A percentile compares a stretch with the other conserved stretches of the same genome.
Evolutionary conservation across 2,888 invertebrate genomes (phyloP).

Genomic region (Timandra comae): DNA sequence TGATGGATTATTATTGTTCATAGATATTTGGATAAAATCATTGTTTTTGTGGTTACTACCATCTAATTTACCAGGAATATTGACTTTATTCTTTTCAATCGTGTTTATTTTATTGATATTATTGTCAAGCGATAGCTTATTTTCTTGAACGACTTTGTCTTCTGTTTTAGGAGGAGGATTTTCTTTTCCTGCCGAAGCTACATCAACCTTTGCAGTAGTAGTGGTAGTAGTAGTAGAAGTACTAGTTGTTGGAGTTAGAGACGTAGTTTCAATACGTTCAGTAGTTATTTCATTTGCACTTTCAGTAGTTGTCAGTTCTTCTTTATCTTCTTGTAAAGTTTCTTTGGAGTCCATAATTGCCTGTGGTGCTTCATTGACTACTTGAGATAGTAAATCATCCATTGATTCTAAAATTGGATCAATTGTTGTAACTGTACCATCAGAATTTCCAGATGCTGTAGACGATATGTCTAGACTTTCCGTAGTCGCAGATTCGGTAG

Average conservation of each 20-base stretch:
- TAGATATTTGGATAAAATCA: too few species aligned
- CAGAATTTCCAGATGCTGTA: conserved; percentile 20
- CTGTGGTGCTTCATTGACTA: conserved; percentile 51
- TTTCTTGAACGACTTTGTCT: too few species aligned
- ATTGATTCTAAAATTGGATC: conserved; percentile 66
- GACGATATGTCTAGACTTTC: conserved; percentile 26
- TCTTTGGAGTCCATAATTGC: conserved; percentile 30
- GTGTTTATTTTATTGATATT: too few species aligned
- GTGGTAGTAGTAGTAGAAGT: conserved; percentile 5
- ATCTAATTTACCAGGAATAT: too few species aligned
- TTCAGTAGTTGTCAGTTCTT: conserved; percentile 27
- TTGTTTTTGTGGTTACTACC: too few species aligned
- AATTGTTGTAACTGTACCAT: conserved; percentile 44
- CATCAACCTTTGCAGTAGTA: too few species aligned
- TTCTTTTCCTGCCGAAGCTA: too few species aligned
- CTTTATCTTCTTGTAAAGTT: conserved; percentile 11
- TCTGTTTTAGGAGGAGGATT: too few species aligned
- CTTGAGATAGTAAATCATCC: conserved; percentile 69
- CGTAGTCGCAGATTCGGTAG: conserved; percentile 21
- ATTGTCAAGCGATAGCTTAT: too few species aligned
- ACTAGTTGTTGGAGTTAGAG: not conserved
- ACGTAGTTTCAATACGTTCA: conserved; percentile 6
- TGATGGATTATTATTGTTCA: not conserved
- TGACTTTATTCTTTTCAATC: too few species aligned
- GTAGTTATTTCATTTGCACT: conserved; percentile 25